Evolutionary conservation across 2,797 vertebrate species (phyloP).

Genomic region (Geotrypetes seraphini): DNA sequence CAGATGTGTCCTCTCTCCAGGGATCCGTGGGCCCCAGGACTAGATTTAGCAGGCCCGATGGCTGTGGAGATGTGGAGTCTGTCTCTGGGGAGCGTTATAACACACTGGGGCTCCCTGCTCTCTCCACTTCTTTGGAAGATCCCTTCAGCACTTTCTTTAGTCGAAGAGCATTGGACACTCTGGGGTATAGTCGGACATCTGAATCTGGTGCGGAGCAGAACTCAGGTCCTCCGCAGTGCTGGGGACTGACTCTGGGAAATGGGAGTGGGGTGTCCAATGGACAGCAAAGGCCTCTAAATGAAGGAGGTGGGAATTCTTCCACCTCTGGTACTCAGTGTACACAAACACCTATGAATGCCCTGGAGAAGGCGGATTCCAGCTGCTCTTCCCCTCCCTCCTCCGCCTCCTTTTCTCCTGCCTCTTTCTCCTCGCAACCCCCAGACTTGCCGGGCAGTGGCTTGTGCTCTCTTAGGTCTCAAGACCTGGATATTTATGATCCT

Average conservation of each 20-base stretch:
- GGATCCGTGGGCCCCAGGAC: background rate
- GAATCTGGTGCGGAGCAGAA: conserved; percentile 5
- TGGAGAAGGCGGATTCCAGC: conserved; percentile 27
- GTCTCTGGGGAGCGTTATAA: rapidly evolving
- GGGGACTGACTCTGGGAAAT: conserved; percentile 38
- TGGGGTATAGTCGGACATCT: background rate
- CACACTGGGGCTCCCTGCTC: background rate
- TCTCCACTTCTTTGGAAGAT: background rate
- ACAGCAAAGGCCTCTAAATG: conserved; percentile 23
- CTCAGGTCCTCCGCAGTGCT: background rate
- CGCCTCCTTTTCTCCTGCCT: conserved; percentile 64
- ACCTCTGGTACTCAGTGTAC: conserved; percentile 15
- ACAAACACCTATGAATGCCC: conserved; percentile 5
- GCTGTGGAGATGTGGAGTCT: too few species aligned
- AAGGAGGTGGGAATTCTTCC: conserved; percentile 17
- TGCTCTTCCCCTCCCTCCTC: conserved; percentile 54
- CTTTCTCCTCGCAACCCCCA: conserved; percentile 51
- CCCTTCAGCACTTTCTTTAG: background rate
- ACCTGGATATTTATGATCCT: conserved; percentile 74
- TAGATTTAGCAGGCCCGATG: too few species aligned
- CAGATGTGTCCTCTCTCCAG: background rate
- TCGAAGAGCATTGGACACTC: background rate
- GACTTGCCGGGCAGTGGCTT: conserved; percentile 14
- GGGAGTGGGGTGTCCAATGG: conserved; percentile 27
- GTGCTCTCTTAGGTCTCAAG: conserved; percentile 22